Base-by-base conservation (phyloP, 2,888 invertebrate genomes). In the Bibio marci region DNA sequence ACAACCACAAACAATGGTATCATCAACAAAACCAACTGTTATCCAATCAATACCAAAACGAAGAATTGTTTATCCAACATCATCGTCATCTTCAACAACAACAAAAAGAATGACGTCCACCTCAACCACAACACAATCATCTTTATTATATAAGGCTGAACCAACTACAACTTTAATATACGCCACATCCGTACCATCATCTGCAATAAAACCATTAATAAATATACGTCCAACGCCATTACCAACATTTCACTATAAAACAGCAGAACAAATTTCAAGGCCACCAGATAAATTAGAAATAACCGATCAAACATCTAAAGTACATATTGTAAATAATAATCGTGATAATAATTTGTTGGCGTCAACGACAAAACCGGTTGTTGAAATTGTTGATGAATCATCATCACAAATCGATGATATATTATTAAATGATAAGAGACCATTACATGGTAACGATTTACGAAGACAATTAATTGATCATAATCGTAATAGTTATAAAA, bases 1-100 rank as follows among this genome's bases (percentile, higher is more conserved):
- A 8, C 32, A 44, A 18, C 70, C 73, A 0, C 66, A 66, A 1
- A n/a, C n/a, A n/a, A 7, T 30, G 5, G 62, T 70, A 46, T 61
- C 67, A 11, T 65, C 72, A 2, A 70, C 71, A 1, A 67, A 69
- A 47, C 67, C 73, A 1, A 69, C 71, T 3, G 72, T 71, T 2
- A 72, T 76, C n/a, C 76, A 77, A 52, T 60, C 72, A 10, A 75
- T 76, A 46, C 72, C 76, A 0, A 63, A 71, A 49, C 62, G 70
- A 39, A 62, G 74, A 46, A 57, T 61, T 22, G 49, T 57, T 0
- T 48, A 57, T 3, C 57, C 63, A 33, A 52, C 62, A 2, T 57
- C 53, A 1, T 50, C 59, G 15, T 22, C 32, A 22, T 39, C 18
- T 26, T 13, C 37, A 37, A 18, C 28, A 28, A 38, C 17, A 3